A percentile compares a stretch with the other conserved stretches of the same genome.
Evolutionary conservation across 2,113 vertebrate genomes (phyloP).

Genomic region (Hemicordylus capensis): DNA sequence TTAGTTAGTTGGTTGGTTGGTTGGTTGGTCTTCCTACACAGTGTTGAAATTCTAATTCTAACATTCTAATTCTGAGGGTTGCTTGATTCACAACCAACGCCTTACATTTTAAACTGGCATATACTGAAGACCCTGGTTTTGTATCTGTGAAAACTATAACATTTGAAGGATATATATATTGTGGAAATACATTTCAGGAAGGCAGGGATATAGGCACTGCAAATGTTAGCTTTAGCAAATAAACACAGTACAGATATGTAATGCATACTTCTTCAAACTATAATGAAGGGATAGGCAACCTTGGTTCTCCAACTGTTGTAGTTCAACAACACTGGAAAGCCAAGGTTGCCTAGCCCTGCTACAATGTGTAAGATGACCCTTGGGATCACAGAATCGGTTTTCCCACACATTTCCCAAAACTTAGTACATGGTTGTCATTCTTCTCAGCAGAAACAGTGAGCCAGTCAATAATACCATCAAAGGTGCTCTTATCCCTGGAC

Average conservation of each 20-base stretch:
- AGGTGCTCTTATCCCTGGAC: too few species aligned
- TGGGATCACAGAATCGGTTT: not conserved
- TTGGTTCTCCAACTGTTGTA: too few species aligned
- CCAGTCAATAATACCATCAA: not conserved
- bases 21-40: not conserved
- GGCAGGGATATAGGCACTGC: not conserved
- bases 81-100: not conserved
- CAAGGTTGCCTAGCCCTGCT: too few species aligned
- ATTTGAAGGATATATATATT: not conserved
- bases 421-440: not conserved
- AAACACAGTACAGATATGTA: not conserved
- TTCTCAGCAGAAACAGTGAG: not conserved
- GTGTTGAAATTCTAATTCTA: not conserved
- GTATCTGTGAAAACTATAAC: not conserved
- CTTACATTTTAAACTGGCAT: not conserved
- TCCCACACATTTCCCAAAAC: not conserved
- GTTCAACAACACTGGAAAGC: too few species aligned
- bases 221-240: not conserved
- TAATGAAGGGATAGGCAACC: too few species aligned
- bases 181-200: not conserved
- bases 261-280: not conserved
- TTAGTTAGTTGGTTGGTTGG: not conserved
- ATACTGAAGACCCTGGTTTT: not conserved
- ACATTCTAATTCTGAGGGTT: not conserved
- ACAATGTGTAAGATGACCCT: too few species aligned